These are phyloP conservation scores for Cavia porcellus DNA, from an alignment of 2,113 vertebrate species.

Conservation along the genomic window DNA sequence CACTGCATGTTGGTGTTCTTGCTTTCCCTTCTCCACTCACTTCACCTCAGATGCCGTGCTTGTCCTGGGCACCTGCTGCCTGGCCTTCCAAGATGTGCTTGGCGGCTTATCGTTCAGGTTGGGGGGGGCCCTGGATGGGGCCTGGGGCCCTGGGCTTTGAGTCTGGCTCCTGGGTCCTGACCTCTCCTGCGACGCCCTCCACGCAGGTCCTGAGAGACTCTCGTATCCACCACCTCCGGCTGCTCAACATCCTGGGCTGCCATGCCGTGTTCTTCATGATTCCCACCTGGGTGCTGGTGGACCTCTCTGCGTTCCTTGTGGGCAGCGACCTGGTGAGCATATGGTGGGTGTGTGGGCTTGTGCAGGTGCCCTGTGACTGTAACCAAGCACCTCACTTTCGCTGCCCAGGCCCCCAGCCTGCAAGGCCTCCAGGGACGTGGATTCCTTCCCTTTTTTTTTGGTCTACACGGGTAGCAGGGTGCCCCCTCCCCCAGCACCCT, in stretches of 20 bases:
- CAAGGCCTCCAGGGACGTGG: neutral
- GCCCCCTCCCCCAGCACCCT: no score
- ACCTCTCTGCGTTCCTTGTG: slow-evolving; percentile 96
- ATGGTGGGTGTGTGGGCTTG: no score
- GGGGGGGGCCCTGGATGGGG: neutral
- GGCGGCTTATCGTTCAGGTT: neutral
- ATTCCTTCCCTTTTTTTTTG: neutral
- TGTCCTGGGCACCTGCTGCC: neutral
- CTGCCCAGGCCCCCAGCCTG: neutral
- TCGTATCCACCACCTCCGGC: slow-evolving; percentile 94
- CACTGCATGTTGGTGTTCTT: no score
- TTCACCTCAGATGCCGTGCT: neutral
- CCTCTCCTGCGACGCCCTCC: neutral
- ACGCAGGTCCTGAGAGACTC: slow-evolving; percentile 96
- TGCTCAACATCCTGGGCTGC: slow-evolving; percentile 97
- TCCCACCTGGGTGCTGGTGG: slow-evolving; percentile 97
- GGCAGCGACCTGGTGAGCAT: slow-evolving; percentile 94
- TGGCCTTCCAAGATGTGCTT: neutral
- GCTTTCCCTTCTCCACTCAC: neutral
- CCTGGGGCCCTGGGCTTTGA: neutral
- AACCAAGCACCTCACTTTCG: neutral
- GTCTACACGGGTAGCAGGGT: neutral
- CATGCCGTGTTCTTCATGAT: slow-evolving; percentile 98
- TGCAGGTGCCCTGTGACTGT: no score
- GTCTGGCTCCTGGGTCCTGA: neutral